Base-by-base conservation (phyloP, 2,888 invertebrate species). In the Drosophila monieri region DNA sequence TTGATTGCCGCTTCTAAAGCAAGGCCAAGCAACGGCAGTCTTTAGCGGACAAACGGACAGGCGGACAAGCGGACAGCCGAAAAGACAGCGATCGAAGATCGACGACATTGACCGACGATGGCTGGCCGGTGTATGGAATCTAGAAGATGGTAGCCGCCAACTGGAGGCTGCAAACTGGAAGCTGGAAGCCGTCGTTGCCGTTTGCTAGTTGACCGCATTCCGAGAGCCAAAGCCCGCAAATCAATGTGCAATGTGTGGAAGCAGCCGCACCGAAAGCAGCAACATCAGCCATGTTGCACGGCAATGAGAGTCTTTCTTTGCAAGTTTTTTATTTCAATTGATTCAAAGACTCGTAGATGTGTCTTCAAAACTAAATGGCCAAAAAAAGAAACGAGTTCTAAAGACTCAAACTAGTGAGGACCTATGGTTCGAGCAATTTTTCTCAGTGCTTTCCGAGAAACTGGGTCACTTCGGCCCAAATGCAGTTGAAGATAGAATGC, bases 11-110 rank as follows among this genome's bases (percentile, higher is more conserved):
- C 78, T 81, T 65, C 73, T 59, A 64, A 78, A 79, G 83, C 83
- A 84, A 84, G 83, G 83, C 83, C 83, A 84, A 81, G 62, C 78
- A 83, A 85, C 85, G 80, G 84, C 73, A 80, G 73, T 59, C 60
- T 18, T 23, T 65, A 74, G 21, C 55, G 59, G 61, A 48, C 57
- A 10, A 10, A 4, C 10, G 12, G 39, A 39, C 37, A 14, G 1
- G 14, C 1, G 10, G 54, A 32, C 44, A 8, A 32, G 6, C 15
- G 14, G 41, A 15, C 6, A 3, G 61, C 48, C 66, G 52, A 62
- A 56, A 37, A 47, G n/a, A 10, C 51, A 9, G 9, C 49, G 21
- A 51, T 21, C n/a, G 59, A 59, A 47, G 32, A 60, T 60, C 67
- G 70, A 55, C 85, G 85, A 80, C 80, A 80, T 80, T 80, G 80